These are phyloP conservation scores for Bambusicola thoracicus DNA, from an alignment of 2,113 vertebrate genomes.

Conservation along the genomic window DNA sequence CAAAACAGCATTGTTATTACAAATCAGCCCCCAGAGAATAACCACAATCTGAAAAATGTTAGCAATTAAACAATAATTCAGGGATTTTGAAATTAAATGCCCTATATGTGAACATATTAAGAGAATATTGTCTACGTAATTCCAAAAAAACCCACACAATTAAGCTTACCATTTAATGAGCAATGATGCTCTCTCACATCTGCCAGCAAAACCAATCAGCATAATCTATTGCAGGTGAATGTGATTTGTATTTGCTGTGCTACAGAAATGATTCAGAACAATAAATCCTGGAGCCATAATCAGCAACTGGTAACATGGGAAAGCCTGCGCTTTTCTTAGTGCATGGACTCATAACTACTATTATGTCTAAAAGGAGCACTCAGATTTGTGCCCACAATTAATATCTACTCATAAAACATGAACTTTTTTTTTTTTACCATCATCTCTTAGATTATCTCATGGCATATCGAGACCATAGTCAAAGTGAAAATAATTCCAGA, in stretches of 20 bases:
- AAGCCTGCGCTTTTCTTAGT: not conserved
- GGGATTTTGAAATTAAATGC: slow-evolving; percentile 59
- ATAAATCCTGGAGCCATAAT: slow-evolving; percentile 42
- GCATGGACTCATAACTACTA: not conserved
- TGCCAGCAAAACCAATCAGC: slow-evolving; percentile 58
- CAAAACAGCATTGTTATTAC: slow-evolving; percentile 8
- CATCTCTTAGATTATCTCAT: not conserved
- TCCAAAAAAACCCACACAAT: slow-evolving; percentile 63
- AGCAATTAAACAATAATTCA: slow-evolving; percentile 66
- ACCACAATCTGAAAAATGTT: slow-evolving; percentile 33
- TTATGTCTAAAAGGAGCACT: not conserved
- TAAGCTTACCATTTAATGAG: slow-evolving; percentile 57
- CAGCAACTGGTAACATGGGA: not conserved
- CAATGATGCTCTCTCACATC: slow-evolving; percentile 50
- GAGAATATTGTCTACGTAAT: slow-evolving; percentile 58
- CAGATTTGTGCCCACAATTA: slow-evolving; percentile 28
- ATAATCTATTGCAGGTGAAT: slow-evolving; percentile 51
- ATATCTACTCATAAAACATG: not conserved
- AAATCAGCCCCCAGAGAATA: slow-evolving; percentile 34
- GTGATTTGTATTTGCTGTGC: not conserved
- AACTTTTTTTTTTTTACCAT: not conserved
- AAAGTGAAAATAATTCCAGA: not conserved
- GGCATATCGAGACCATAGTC: not conserved
- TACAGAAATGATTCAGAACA: slow-evolving; percentile 16
- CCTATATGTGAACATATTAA: slow-evolving; percentile 60